Conservation (phyloP, 2,797 vertebrate species). For the Petrocephalus schoutedeni region DNA sequence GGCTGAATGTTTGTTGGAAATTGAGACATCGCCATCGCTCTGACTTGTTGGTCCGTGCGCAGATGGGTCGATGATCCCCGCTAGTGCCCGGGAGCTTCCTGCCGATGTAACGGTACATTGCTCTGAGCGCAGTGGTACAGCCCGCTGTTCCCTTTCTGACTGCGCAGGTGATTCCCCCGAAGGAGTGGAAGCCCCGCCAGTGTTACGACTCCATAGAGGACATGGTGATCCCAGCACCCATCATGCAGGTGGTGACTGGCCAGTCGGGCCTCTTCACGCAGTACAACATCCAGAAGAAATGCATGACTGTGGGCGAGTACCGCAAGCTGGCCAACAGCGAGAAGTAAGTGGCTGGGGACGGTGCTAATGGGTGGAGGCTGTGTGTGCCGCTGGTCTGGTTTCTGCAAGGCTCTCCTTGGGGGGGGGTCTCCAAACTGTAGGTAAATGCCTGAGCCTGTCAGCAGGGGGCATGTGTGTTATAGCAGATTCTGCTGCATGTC, state of each 20-base stretch:
- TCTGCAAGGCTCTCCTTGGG: not conserved
- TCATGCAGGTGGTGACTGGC: constrained; percentile 93
- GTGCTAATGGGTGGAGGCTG: not conserved
- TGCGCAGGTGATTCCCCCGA: constrained; percentile 83
- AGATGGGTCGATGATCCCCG: no score
- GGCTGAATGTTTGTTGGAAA: not conserved
- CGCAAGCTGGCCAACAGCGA: constrained; percentile 91
- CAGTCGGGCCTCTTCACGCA: constrained; percentile 98
- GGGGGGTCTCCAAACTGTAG: not conserved
- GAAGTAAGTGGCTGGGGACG: constrained; percentile 67
- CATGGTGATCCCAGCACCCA: constrained; percentile 90
- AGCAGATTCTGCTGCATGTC: not conserved
- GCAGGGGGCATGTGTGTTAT: not conserved
- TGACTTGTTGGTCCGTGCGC: no score
- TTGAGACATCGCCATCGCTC: not conserved
- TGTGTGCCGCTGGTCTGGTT: no score
- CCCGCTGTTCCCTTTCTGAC: not conserved
- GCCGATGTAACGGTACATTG: no score
- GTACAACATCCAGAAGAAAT: constrained; percentile 98
- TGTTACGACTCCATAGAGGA: constrained; percentile 90
- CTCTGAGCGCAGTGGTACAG: no score
- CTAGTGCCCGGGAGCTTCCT: no score
- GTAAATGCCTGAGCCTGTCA: not conserved
- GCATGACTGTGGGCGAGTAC: constrained; percentile 91
- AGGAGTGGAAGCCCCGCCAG: constrained; percentile 85